A percentile compares a stretch with the other conserved stretches of the same genome.
phyloP scores from a whole-genome alignment of 2,888 invertebrate species.

The Chydorus sphaericus region DNA sequence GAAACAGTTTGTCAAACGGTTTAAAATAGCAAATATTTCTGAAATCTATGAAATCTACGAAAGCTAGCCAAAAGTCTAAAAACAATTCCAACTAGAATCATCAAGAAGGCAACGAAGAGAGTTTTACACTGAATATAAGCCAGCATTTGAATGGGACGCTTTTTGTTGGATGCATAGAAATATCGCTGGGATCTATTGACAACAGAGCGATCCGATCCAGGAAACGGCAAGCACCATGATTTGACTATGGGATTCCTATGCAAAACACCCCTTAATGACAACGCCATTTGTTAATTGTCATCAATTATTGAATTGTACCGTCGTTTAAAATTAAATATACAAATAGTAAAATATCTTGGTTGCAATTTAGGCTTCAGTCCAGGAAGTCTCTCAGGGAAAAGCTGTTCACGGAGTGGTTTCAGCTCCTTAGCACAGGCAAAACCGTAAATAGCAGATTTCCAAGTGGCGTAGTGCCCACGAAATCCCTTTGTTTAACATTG shows the following conservation, averaged over 20 bases:
- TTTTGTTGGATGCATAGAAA: constrained; percentile 47
- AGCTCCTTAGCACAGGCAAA: constrained; percentile 49
- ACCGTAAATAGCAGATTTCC: constrained; percentile 72
- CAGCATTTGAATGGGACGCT: constrained; percentile 61
- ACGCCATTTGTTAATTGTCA: not conserved
- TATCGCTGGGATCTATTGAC: constrained; percentile 65
- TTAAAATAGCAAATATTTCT: constrained; percentile 64
- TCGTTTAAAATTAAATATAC: not conserved
- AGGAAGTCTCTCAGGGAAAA: constrained; percentile 51
- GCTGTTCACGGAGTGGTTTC: constrained; percentile 43
- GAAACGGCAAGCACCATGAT: constrained; percentile 59
- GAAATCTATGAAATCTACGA: constrained; percentile 97
- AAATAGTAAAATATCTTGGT: constrained; percentile 30
- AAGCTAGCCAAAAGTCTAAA: constrained; percentile 47
- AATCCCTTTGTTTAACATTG: not conserved
- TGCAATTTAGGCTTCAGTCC: constrained; percentile 43
- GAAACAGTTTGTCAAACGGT: constrained; percentile 72
- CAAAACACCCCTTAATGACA: constrained; percentile 27
- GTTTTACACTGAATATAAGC: constrained; percentile 48
- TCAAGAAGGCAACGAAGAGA: constrained; percentile 34
- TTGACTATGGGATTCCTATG: constrained; percentile 27
- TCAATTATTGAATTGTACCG: not conserved
- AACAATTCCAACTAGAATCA: constrained; percentile 41
- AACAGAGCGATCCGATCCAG: constrained; percentile 67
- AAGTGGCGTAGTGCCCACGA: constrained; percentile 65